These are phyloP conservation scores for Orthosia incerta DNA, from an alignment of 2,888 invertebrate species.

Conservation along the genomic window DNA sequence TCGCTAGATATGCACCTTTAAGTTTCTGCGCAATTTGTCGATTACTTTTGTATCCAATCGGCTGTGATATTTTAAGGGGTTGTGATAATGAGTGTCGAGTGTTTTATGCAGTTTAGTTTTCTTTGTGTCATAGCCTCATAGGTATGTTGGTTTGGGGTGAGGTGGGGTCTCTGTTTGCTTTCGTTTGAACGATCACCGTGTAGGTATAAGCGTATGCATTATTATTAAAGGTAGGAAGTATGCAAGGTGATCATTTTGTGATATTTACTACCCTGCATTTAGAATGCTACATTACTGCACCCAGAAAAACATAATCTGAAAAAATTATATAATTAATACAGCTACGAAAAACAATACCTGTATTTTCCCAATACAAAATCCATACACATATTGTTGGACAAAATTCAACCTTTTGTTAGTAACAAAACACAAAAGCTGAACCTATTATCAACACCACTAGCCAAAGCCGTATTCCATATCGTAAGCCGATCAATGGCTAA, in stretches of 20 bases:
- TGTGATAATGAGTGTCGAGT: slow-evolving; percentile 60
- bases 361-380: not conserved
- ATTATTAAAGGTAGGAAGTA: not conserved
- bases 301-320: not conserved
- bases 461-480: slow-evolving; percentile 73
- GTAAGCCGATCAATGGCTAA: slow-evolving; percentile 86
- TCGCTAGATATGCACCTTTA: slow-evolving; percentile 68
- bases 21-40: slow-evolving; percentile 68
- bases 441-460: slow-evolving; percentile 56
- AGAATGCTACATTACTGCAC: not conserved
- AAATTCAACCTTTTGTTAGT: slow-evolving; percentile 35
- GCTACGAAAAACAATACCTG: not conserved
- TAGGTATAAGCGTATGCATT: not conserved
- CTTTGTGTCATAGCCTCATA: slow-evolving; percentile 43
- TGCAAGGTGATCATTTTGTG: not conserved
- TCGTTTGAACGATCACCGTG: not conserved
- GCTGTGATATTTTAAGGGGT: slow-evolving; percentile 69
- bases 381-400: slow-evolving; percentile 5
- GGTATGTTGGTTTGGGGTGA: slow-evolving; percentile 36
- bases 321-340: no score
- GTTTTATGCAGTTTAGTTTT: slow-evolving; percentile 52
- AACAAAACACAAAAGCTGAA: slow-evolving; percentile 44
- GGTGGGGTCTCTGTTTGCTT: slow-evolving; percentile 8
- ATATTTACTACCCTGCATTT: not conserved
- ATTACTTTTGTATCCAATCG: slow-evolving; percentile 69